Evolutionary conservation across 2,113 vertebrate species (phyloP), one percentile per base, ranked within the genome.

Genomic region (Dipodomys merriami): DNA sequence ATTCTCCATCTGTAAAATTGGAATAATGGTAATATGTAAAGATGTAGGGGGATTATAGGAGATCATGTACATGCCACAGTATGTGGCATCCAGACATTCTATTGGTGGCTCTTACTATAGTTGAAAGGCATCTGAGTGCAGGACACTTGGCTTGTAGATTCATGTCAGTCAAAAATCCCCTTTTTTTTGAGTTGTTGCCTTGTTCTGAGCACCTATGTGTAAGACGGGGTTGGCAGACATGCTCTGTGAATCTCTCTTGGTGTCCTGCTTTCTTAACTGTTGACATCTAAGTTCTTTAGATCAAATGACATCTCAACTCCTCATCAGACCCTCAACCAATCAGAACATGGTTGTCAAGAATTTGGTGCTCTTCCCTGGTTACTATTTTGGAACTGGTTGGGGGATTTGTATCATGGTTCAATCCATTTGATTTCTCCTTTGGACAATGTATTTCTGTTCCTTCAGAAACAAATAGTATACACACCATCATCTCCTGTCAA

Each of bases 351-450:
- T 53, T 39, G 7, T 11, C 22, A 16, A 65, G 64, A 33, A 57
- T 44, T 67, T 22, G 53, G 62, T 76, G 33, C 35, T 81, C 29
- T 89, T 84, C 15, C n/a, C 62, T 35, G 73, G 62, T 18, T 77
- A 57, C 27, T 67, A 64, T 77, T 90, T 94, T 23, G 39, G 39
- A 39, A 39, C 39, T 4, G 53, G 90, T 73, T 79, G 60, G n/a
- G 53, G 2, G 5, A 68, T 57, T 16, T 57, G 6, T 39, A 46
- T 91, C 23, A 71, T 72, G 39, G 77, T 53, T 83, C 71, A 76
- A 57, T 62, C 23, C 23, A 67, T 82, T 91, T 84, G 69, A 91
- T 74, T 93, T 96, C 96, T 93, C 96, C 93, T 95, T 93, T 95
- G 92, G 71, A 90, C 91, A 88, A 30, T 5, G 53, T 73, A 49